Evolutionary conservation across 2,797 vertebrate genomes (phyloP).

Genomic region (Tokudaia muenninki): DNA sequence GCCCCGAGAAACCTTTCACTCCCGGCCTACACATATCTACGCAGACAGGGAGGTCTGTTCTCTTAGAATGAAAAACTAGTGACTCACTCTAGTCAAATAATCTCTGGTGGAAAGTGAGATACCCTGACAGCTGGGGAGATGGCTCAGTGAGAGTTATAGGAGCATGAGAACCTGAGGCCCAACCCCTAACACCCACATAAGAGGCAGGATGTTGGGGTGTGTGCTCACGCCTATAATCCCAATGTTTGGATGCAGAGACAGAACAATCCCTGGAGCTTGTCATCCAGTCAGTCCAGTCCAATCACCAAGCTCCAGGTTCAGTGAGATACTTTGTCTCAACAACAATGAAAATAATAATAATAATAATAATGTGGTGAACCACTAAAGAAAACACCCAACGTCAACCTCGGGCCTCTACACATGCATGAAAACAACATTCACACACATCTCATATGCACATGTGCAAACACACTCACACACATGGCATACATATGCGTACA

Average conservation of each 20-base stretch:
- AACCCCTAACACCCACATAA: too few relatives aligned
- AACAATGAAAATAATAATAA: background rate
- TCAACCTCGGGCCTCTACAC: background rate
- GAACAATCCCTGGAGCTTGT: background rate
- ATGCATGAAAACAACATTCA: background rate
- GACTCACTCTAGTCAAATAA: background rate
- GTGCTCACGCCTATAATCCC: background rate
- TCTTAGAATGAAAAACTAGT: constrained; percentile 34
- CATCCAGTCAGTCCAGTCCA: background rate
- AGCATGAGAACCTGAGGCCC: background rate
- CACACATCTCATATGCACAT: too few relatives aligned
- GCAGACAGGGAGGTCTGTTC: background rate
- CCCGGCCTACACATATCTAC: too few relatives aligned
- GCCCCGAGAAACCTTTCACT: too few relatives aligned
- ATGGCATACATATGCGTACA: background rate
- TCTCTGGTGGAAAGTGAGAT: background rate
- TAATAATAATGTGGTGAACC: background rate
- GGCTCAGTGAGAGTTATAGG: background rate
- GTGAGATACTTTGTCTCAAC: background rate
- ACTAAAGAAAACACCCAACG: background rate
- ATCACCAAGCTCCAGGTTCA: background rate
- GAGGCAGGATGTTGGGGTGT: background rate
- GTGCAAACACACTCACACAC: background rate
- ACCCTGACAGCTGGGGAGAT: too few relatives aligned
- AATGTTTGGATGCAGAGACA: background rate